phyloP scores from a whole-genome alignment of 2,113 vertebrate genomes.

The Genyomyrus donnyi region DNA sequence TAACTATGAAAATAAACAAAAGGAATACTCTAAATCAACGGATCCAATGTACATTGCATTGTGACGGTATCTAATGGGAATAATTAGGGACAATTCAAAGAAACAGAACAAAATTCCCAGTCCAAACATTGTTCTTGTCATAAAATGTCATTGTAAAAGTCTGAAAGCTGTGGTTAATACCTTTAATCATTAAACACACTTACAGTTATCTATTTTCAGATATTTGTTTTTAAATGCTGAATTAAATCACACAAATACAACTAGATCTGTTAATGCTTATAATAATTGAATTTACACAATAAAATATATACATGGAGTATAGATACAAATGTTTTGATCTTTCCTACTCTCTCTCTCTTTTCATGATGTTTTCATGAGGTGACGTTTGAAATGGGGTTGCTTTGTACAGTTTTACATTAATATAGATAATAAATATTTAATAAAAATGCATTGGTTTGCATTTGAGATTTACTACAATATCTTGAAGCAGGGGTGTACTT shows the following conservation, averaged over 20 bases:
- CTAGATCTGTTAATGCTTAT: conserved; percentile 57
- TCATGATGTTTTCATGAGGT: background rate
- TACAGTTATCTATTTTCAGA: conserved; percentile 55
- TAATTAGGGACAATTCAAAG: conserved; percentile 48
- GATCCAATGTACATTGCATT: conserved; percentile 38
- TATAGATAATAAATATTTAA: conserved; percentile 38
- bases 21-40: conserved; percentile 30
- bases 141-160: conserved; percentile 42
- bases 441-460: conserved; percentile 25
- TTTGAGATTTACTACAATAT: background rate
- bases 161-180: conserved; percentile 54
- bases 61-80: conserved; percentile 55
- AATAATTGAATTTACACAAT: conserved; percentile 68
- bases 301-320: conserved; percentile 71
- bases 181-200: conserved; percentile 57
- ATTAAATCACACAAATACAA: conserved; percentile 69
- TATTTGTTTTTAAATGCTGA: conserved; percentile 56
- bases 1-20: conserved; percentile 58
- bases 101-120: conserved; percentile 51
- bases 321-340: conserved; percentile 57
- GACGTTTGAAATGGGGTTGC: background rate
- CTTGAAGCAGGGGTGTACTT: background rate
- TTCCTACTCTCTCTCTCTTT: conserved; percentile 53
- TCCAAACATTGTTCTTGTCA: conserved; percentile 49
- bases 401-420: conserved; percentile 40